phyloP scores from a whole-genome alignment of 2,888 invertebrate species.

The Atethmia centrago region DNA sequence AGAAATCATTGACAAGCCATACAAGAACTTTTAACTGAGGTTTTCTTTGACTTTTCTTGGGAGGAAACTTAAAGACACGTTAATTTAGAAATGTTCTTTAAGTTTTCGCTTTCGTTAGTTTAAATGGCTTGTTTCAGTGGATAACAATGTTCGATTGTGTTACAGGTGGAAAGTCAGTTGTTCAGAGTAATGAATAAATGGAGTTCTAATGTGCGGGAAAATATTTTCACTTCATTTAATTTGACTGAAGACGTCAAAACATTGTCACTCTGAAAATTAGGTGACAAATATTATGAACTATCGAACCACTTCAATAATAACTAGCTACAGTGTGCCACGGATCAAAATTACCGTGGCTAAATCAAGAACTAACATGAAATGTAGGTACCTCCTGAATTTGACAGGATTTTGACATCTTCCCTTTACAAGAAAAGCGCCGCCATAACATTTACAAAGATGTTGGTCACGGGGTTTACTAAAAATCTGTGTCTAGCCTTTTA shows the following conservation, averaged over 20 bases:
- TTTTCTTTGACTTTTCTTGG: constrained; percentile 40
- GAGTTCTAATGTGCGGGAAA: neutral
- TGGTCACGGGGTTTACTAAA: neutral
- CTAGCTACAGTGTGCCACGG: too few relatives aligned
- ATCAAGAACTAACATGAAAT: neutral
- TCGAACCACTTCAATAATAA: too few relatives aligned
- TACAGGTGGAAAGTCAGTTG: constrained; percentile 25
- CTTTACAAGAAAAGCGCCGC: neutral
- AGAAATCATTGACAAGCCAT: constrained; percentile 27
- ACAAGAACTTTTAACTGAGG: constrained; percentile 32
- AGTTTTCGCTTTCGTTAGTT: constrained; percentile 62
- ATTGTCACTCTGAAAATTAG: neutral
- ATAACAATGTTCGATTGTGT: constrained; percentile 71
- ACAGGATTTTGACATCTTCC: neutral
- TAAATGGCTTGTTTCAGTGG: constrained; percentile 68
- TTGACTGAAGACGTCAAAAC: neutral
- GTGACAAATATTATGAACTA: neutral
- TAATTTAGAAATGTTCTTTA: constrained; percentile 61
- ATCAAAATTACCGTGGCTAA: neutral
- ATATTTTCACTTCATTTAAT: neutral
- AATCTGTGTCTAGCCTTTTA: constrained; percentile 1
- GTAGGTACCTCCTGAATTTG: too few relatives aligned
- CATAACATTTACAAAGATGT: neutral
- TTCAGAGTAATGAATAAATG: constrained; percentile 26
- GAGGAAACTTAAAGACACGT: constrained; percentile 40